Evolutionary conservation across 2,888 invertebrate genomes (phyloP), one percentile per base, ranked within the genome.

Genomic region (Heteropelma amictum): DNA sequence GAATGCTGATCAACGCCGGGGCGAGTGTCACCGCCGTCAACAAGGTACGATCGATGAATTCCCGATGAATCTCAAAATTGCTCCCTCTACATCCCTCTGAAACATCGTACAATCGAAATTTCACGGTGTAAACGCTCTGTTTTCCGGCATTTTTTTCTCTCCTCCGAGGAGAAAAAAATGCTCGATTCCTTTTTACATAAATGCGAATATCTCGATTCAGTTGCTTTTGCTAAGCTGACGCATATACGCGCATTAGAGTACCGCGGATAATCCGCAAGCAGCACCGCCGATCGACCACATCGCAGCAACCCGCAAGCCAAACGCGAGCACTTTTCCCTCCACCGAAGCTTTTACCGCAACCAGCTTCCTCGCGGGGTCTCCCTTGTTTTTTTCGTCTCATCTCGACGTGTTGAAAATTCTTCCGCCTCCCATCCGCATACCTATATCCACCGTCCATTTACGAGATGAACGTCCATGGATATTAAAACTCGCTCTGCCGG

Each of bases 1-100:
- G 93, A 87, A 90, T 93, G 80, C 90, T 94, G 56, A 93, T 94
- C 73, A 91, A 92, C 81, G 92, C 93, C 14, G 94, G 94, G 3
- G 94, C 94, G 70, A 93, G 92, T 80, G 92, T 93, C 47, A 93
- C 92, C 65, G 93, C 93, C 73, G 92, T 92, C 73, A 94, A 94
- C 85, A 94, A 94, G 92, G 94, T 94, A 91, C 12, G 28, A 19
- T 12, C 2, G 8, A 28, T 38, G 33, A n/a, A n/a, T n/a, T n/a
- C n/a, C n/a, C n/a, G n/a, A n/a, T n/a, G n/a, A n/a, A n/a, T n/a
- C n/a, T n/a, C n/a, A n/a, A n/a, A n/a, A n/a, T n/a, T n/a, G n/a
- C n/a, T n/a, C n/a, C n/a, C n/a, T n/a, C n/a, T n/a, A n/a, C n/a
- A n/a, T n/a, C n/a, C n/a, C n/a, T n/a, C n/a, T n/a, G n/a, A n/a